Conservation (phyloP, 2,797 vertebrate species). For the Coendou prehensilis region DNA sequence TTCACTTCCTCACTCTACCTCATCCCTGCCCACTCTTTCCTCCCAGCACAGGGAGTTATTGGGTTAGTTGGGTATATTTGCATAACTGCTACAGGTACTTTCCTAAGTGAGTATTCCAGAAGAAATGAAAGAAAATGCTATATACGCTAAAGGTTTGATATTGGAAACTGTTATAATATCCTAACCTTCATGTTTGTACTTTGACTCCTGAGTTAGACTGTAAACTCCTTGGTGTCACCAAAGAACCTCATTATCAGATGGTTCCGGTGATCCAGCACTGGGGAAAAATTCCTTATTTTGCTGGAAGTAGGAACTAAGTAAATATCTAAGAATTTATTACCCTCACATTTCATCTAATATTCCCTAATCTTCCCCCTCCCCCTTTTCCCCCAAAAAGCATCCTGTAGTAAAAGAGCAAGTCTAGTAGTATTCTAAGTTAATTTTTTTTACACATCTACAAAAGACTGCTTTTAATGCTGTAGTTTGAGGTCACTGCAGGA, state of each 20-base stretch:
- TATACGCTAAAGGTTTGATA: not conserved
- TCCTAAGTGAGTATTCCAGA: not conserved
- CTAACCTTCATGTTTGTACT: not conserved
- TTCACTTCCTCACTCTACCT: not conserved
- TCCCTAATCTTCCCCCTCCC: not conserved
- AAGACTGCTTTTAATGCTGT: not conserved
- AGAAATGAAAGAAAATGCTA: slow-evolving; percentile 29
- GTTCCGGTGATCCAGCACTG: not conserved
- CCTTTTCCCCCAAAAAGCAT: not conserved
- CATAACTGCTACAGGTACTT: not conserved
- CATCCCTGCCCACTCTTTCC: not conserved
- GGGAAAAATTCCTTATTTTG: not conserved
- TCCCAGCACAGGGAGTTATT: not conserved
- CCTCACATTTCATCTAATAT: not conserved
- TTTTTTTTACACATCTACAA: not conserved
- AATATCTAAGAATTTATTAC: slow-evolving; percentile 27
- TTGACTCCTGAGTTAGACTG: not conserved
- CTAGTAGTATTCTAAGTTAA: not conserved
- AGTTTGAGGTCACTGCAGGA: not conserved
- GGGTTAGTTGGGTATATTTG: not conserved
- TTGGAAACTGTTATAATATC: not conserved
- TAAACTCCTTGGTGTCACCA: not conserved
- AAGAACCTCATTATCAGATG: not conserved
- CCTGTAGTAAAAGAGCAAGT: not conserved
- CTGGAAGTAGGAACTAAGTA: not conserved